phyloP scores from a whole-genome alignment of 2,888 invertebrate species.

The Melanophora roralis region DNA sequence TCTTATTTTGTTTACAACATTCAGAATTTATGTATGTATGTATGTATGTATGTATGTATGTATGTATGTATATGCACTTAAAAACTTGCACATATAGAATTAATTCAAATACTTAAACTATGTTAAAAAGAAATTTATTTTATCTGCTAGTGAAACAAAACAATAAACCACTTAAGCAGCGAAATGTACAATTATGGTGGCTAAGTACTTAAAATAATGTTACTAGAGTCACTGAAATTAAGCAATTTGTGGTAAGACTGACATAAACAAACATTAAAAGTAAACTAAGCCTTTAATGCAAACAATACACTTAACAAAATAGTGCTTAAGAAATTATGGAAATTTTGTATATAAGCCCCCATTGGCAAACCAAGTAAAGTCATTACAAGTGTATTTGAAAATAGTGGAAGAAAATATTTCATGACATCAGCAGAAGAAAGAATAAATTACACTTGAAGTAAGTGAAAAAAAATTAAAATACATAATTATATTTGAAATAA shows the following conservation, averaged over 20 bases:
- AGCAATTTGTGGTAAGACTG: slow-evolving; percentile 42
- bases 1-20: no score
- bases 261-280: background rate
- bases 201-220: slow-evolving; percentile 50
- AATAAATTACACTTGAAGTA: background rate
- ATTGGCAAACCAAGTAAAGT: background rate
- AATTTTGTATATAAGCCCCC: background rate
- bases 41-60: no score
- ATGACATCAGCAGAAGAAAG: slow-evolving; percentile 39
- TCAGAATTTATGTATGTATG: background rate
- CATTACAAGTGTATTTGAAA: background rate
- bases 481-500: slow-evolving; percentile 57
- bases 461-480: slow-evolving; percentile 5
- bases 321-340: background rate
- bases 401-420: slow-evolving; percentile 14
- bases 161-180: slow-evolving; percentile 47
- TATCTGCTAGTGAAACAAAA: slow-evolving; percentile 50
- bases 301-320: slow-evolving; percentile 13
- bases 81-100: slow-evolving; percentile 1
- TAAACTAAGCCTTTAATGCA: slow-evolving; percentile 21
- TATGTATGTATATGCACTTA: no score
- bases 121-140: slow-evolving; percentile 44
- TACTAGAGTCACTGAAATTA: slow-evolving; percentile 27
- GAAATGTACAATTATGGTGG: slow-evolving; percentile 56
- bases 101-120: slow-evolving; percentile 51